A percentile compares a stretch with the other conserved stretches of the same genome.
These are phyloP conservation scores for Lasioglossum lativentre DNA, from an alignment of 2,888 invertebrate species.

Conservation along the genomic window DNA sequence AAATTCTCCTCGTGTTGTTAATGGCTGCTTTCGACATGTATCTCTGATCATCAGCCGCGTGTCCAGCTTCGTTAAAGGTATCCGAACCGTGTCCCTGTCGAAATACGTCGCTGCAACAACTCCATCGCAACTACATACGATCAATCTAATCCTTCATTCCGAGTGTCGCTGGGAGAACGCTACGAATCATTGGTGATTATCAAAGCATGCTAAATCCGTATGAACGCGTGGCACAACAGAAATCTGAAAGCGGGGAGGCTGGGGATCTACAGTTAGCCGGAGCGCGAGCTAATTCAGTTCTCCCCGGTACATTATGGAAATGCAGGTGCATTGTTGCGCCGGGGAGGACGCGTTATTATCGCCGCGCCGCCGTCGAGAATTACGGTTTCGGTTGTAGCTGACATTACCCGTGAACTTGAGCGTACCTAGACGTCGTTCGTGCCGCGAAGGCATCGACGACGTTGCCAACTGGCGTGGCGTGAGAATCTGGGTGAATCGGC, in stretches of 20 bases:
- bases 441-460: neutral
- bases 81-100: neutral
- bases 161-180: neutral
- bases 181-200: neutral
- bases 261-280: conserved; percentile 24
- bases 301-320: conserved; percentile 6
- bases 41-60: neutral
- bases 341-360: conserved; percentile 22
- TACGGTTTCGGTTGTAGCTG: conserved; percentile 67
- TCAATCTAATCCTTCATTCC: neutral
- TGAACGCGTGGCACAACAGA: neutral
- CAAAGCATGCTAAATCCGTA: neutral
- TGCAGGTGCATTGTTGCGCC: neutral
- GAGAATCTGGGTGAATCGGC: conserved; percentile 54
- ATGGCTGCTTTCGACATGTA: neutral
- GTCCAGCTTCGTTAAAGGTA: neutral
- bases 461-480: conserved; percentile 20
- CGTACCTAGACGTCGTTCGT: conserved; percentile 13
- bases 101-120: neutral
- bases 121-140: neutral
- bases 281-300: conserved; percentile 21
- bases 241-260: neutral
- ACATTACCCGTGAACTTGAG: conserved; percentile 7
- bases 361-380: conserved; percentile 26
- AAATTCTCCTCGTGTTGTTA: conserved; percentile 14